Base-by-base conservation (phyloP, 2,113 vertebrate genomes). In the Uropsilus gracilis region DNA sequence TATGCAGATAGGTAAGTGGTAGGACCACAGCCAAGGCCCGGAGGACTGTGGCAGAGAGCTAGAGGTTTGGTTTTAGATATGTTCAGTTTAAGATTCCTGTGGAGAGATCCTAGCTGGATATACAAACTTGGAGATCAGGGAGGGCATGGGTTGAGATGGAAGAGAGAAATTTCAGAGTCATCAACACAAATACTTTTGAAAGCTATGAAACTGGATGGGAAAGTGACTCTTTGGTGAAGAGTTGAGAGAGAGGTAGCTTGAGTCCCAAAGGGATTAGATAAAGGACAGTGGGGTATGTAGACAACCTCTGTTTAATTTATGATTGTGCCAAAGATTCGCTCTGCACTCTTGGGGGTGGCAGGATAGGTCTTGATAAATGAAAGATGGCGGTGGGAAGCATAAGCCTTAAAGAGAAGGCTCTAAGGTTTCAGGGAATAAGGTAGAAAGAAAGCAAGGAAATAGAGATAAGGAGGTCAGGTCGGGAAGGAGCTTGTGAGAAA, bases 41-140 rank as follows among this genome's bases (percentile, higher is more conserved):
- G n/a, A 85, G 28, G 50, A 10, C 3, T 0, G 0, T 30, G 8
- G 48, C n/a, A 24, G 18, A 80, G 2, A 44, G 42, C 28, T 18
- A 16, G 76, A 71, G 26, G 17, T 50, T 61, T 39, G 39, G 46
- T 50, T 61, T 55, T 63, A 30, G 42, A 8, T 39, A 12, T 22
- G n/a, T 7, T 66, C n/a, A 32, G 18, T 46, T 75, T 12, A 22
- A 42, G 48, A 50, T 76, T 34, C 39, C 30, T 48, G 4, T 17
- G 42, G 75, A 68, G 18, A 61, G 2, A 24, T 30, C 46, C 42
- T 11, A 8, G 37, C 46, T 8, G 64, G 11, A 34, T 37, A 28
- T 10, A 11, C 3, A 61, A 85, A 22, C 73, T 26, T 39, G 20
- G 76, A 78, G 30, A 69, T 66, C 83, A 73, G 26, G 44, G 68